Evolutionary conservation across 2,797 vertebrate species (phyloP).

Genomic region (Neoniphon sammara): DNA sequence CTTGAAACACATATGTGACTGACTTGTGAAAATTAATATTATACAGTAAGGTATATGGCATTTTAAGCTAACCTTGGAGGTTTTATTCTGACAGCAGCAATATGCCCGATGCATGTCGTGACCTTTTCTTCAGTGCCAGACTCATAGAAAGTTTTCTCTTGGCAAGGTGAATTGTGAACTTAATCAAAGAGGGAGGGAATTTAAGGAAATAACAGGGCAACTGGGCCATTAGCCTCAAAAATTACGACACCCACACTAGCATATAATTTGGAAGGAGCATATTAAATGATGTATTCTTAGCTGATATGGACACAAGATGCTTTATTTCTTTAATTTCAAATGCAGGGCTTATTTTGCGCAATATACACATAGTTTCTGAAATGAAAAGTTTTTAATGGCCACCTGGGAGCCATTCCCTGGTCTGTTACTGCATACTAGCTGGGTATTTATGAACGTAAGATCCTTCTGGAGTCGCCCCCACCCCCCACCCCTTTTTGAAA

Average conservation of each 20-base stretch:
- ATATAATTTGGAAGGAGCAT: slow-evolving; percentile 33
- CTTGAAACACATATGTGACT: too few species aligned
- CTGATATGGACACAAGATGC: slow-evolving; percentile 21
- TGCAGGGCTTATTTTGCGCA: slow-evolving; percentile 26
- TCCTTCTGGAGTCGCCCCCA: slow-evolving; percentile 24
- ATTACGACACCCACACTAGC: slow-evolving; percentile 8
- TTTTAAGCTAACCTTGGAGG: neutral
- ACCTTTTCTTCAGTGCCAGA: neutral
- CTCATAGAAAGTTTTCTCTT: neutral
- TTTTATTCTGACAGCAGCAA: neutral
- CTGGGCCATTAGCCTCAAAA: slow-evolving; percentile 1
- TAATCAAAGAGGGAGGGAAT: slow-evolving; percentile 13
- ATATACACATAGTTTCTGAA: slow-evolving; percentile 31
- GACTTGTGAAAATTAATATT: too few species aligned
- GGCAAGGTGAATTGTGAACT: slow-evolving; percentile 1
- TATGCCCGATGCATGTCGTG: neutral
- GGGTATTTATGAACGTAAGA: slow-evolving; percentile 42
- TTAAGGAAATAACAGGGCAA: slow-evolving; percentile 10
- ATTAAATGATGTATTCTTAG: slow-evolving; percentile 3
- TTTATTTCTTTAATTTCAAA: slow-evolving; percentile 59
- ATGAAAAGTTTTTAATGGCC: slow-evolving; percentile 48
- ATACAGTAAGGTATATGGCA: neutral
- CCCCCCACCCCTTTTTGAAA: slow-evolving; percentile 32
- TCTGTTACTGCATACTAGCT: slow-evolving; percentile 24
- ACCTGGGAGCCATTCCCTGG: slow-evolving; percentile 40